Evolutionary conservation across 64 coral and sea anemone genomes (phyloP), one percentile per base, ranked within the genome.

Genomic region (Pocillopora verrucosa): DNA sequence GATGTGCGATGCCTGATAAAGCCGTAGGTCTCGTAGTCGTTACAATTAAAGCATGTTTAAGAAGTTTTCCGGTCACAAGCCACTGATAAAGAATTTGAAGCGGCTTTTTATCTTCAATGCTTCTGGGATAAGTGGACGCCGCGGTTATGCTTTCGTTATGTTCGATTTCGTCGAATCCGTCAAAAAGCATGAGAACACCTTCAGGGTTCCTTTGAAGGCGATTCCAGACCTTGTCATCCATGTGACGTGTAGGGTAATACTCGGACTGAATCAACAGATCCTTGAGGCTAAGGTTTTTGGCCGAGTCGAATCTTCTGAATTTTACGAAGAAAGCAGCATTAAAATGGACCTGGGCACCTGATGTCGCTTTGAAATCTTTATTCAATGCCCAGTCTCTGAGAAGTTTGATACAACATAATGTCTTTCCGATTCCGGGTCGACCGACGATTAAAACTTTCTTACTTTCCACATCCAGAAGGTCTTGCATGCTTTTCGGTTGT

Each of bases 11-110:
- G 41, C 61, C 25, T 34, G 65, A 17, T 51, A 80, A 51, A 60
- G 93, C 83, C 36, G 61, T 87, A 14, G 93, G 93, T 76, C 93
- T 75, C n/a, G 93, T 77, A 84, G 88, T 84, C 22, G 77, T 35
- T 13, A 94, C 3, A 75, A 92, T 41, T 3, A 34, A 74, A 5
- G 85, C 85, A 72, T 70, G 76, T 37, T 5, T 13, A 25, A 92
- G 78, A 1, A 80, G 60, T 84, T 94, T 78, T 56, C 87, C 80
- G 11, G 68, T 19, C 7, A 75, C n/a, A 13, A 93, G 34, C 0
- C 22, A 45, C 20, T 59, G 17, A 25, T n/a, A 93, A 14, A 93
- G 62, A 15, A 61, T 60, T 35, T 60, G 19, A 4, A 74, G 34
- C 41, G 83, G 64, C 83, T 72, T 86, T 17, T 73, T 38, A 4